phyloP scores from a whole-genome alignment of 2,113 vertebrate genomes.

The Microtus montanus region DNA sequence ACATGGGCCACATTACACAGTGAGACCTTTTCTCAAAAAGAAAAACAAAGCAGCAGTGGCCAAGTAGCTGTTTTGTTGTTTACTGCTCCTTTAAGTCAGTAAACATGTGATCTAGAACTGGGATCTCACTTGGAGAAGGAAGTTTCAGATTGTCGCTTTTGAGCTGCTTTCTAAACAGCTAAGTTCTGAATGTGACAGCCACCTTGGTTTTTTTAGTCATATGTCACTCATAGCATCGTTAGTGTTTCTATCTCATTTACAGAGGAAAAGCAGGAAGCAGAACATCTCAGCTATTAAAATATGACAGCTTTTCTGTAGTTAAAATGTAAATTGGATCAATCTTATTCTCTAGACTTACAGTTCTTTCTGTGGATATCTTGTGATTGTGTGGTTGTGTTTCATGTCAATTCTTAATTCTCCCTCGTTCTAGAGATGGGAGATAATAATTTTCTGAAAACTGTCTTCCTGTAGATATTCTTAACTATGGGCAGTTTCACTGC shows the following conservation, averaged over 20 bases:
- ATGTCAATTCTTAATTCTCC: background rate
- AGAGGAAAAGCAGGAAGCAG: constrained; percentile 29
- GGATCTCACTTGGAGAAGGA: constrained; percentile 16
- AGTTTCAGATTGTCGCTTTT: background rate
- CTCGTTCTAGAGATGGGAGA: constrained; percentile 40
- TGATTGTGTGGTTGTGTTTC: constrained; percentile 48
- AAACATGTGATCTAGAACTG: constrained; percentile 33
- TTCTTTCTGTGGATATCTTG: background rate
- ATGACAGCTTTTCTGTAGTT: constrained; percentile 10
- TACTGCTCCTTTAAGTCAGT: constrained; percentile 8
- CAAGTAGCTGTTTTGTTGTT: constrained; percentile 26
- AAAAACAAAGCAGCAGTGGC: background rate
- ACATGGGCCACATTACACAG: background rate
- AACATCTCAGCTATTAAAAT: background rate
- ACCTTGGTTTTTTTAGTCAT: background rate
- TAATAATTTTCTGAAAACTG: constrained; percentile 32
- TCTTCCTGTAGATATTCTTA: constrained; percentile 43
- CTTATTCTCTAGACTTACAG: background rate
- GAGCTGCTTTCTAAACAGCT: background rate
- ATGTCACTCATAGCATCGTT: background rate
- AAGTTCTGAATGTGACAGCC: background rate
- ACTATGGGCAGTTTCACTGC: constrained; percentile 44
- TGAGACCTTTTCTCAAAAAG: background rate
- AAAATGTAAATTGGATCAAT: constrained; percentile 14
- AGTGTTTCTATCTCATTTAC: background rate